Evolutionary conservation across 1,140 invertebrate species (phyloP).

Genomic region (Nomia melanderi): DNA sequence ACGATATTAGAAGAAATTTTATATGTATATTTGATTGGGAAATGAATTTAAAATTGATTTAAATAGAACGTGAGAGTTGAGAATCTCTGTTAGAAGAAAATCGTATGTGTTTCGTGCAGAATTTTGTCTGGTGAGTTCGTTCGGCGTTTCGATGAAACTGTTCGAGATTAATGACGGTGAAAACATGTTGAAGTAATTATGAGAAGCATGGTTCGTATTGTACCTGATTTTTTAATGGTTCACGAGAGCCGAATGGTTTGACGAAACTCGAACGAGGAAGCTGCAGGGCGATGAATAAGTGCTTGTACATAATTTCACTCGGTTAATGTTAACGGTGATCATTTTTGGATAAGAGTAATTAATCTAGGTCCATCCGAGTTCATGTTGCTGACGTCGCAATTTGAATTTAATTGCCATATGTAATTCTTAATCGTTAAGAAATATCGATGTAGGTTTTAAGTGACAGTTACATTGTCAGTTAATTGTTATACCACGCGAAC

Average conservation of each 20-base stretch:
- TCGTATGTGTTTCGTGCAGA: too few species aligned
- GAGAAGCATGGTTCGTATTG: conserved; percentile 3
- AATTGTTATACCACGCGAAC: background rate
- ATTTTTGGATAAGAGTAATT: background rate
- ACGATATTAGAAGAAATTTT: too few species aligned
- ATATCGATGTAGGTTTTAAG: conserved; percentile 8
- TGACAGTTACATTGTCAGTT: background rate
- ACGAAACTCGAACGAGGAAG: background rate
- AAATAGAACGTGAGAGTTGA: too few species aligned
- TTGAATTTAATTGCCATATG: conserved; percentile 33
- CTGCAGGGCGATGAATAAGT: too few species aligned
- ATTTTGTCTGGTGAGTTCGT: too few species aligned
- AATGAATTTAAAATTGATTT: too few species aligned
- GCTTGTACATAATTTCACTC: conserved; percentile 37
- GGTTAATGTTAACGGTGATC: background rate
- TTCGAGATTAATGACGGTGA: too few species aligned
- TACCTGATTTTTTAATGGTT: conserved; percentile 27
- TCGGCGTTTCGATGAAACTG: too few species aligned
- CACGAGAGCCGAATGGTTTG: background rate
- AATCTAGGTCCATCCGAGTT: background rate
- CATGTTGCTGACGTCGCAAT: background rate
- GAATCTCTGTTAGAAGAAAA: too few species aligned
- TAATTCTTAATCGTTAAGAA: conserved; percentile 1
- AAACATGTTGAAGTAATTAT: background rate
- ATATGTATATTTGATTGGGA: too few species aligned